Conservation (phyloP, 2,113 vertebrate species). For the Erythrolamprus reginae region DNA sequence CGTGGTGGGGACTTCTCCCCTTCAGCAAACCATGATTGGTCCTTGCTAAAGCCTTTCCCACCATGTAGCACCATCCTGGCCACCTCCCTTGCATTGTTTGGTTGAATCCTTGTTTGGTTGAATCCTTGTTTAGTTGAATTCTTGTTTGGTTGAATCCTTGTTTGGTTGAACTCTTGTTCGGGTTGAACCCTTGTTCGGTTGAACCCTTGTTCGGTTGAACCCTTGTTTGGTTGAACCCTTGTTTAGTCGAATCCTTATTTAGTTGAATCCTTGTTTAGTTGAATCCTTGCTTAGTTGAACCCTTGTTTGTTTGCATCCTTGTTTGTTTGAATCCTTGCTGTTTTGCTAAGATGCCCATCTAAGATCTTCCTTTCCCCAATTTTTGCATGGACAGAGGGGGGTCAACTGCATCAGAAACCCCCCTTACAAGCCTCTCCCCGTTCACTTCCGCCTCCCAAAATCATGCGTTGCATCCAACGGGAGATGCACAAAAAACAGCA, state of each 20-base stretch:
- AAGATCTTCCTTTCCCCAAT: neutral
- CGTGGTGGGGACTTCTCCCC: neutral
- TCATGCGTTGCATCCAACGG: neutral
- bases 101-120: neutral
- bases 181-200: too few species aligned
- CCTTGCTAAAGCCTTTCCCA: neutral
- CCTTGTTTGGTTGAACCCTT: neutral
- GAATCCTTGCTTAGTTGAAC: neutral
- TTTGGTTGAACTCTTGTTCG: too few species aligned
- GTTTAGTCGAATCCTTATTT: too few species aligned
- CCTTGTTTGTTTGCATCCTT: too few species aligned
- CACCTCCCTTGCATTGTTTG: slow-evolving; percentile 25
- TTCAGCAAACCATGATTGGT: neutral
- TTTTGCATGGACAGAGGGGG: neutral
- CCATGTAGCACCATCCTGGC: neutral
- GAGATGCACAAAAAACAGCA: neutral
- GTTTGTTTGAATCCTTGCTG: neutral
- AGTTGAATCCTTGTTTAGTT: too few species aligned
- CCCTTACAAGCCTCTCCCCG: rapidly evolving
- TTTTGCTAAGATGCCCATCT: neutral
- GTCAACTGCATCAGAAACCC: neutral
- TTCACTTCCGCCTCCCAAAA: neutral
- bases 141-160: neutral
- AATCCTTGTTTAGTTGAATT: too few species aligned
- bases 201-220: neutral